A percentile compares a stretch with the other conserved stretches of the same genome.
Evolutionary conservation across 1,140 invertebrate genomes (phyloP).

Genomic region (Hestina assimilis): DNA sequence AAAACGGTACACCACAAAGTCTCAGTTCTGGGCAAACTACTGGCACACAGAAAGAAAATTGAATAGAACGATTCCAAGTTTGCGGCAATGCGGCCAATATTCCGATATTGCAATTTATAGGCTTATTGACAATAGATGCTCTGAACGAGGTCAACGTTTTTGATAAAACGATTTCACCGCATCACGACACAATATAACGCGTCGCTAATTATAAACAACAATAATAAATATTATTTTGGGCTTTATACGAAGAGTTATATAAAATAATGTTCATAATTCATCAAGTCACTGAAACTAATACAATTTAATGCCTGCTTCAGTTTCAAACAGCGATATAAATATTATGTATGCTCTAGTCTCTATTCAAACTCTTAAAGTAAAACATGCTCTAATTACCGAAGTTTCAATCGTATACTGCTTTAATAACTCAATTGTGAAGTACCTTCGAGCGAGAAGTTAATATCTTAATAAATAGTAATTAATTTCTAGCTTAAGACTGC

Average conservation of each 20-base stretch:
- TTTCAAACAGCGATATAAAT: background rate
- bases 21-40: too few species aligned
- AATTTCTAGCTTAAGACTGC: background rate
- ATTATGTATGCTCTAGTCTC: background rate
- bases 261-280: too few species aligned
- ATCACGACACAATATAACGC: background rate
- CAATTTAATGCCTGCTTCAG: background rate
- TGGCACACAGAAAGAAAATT: constrained; percentile 4
- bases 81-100: constrained; percentile 17
- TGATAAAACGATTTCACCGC: background rate
- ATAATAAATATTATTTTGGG: background rate
- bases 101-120: constrained; percentile 13
- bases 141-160: constrained; percentile 11
- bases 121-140: constrained; percentile 16
- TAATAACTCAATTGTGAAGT: background rate
- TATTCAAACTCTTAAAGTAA: background rate
- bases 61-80: background rate
- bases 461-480: background rate
- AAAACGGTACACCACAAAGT: too few species aligned
- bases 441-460: background rate
- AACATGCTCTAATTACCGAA: constrained; percentile 1
- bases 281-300: background rate
- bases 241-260: too few species aligned
- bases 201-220: background rate
- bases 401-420: background rate